Conservation (phyloP, 2,888 invertebrate species). For the Polyploca ridens region DNA sequence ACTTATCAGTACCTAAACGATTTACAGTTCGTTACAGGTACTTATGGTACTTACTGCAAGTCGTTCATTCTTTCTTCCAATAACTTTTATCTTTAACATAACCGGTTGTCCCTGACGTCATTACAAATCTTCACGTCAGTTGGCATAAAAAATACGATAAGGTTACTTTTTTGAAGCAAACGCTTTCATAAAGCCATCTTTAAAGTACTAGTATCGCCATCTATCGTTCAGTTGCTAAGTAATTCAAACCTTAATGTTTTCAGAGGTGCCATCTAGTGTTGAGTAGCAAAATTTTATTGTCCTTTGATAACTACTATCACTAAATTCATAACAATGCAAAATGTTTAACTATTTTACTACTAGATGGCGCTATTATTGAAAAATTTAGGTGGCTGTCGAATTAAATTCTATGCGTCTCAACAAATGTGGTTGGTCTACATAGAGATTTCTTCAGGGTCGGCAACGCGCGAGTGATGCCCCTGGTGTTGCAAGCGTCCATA, state of each 20-base stretch:
- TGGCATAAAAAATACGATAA: too few species aligned
- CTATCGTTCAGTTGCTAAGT: constrained; percentile 25
- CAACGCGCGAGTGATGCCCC: too few species aligned
- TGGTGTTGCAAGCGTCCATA: too few species aligned
- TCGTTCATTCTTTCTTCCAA: not conserved
- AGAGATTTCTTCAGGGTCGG: too few species aligned
- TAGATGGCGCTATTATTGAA: not conserved
- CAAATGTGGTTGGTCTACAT: too few species aligned
- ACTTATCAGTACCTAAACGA: too few species aligned
- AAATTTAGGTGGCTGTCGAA: not conserved
- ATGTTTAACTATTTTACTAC: not conserved
- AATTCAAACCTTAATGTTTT: fast-evolving
- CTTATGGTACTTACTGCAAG: too few species aligned
- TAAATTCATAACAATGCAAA: not conserved
- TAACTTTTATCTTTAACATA: not conserved
- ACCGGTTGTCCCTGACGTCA: not conserved
- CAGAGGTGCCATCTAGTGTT: not conserved
- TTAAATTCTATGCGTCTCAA: too few species aligned
- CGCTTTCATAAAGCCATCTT: too few species aligned
- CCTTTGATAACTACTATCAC: not conserved
- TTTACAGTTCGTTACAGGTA: too few species aligned
- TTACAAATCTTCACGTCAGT: not conserved
- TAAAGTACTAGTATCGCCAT: constrained; percentile 19
- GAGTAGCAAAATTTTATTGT: not conserved
- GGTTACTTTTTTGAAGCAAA: too few species aligned